phyloP scores from a whole-genome alignment of 2,888 invertebrate genomes.

The Theristus sp. region DNA sequence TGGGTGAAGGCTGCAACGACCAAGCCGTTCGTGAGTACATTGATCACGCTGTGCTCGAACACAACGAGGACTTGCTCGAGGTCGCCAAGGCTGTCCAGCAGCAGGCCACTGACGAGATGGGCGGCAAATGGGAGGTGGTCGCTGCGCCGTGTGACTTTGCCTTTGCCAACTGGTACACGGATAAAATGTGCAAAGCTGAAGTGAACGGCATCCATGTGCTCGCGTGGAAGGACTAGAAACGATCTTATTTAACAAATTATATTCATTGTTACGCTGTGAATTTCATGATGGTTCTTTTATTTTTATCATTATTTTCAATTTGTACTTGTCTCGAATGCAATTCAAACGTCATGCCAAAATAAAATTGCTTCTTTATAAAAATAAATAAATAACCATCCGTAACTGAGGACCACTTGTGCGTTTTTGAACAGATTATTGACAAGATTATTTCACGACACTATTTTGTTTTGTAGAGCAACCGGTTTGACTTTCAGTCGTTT shows the following conservation, averaged over 20 bases:
- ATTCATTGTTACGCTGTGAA: too few relatives aligned
- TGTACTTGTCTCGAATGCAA: too few relatives aligned
- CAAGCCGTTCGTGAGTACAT: background rate
- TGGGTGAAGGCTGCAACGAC: background rate
- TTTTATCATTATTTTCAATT: too few relatives aligned
- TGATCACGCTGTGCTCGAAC: background rate
- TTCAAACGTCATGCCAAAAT: too few relatives aligned
- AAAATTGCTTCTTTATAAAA: too few relatives aligned
- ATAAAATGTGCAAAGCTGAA: background rate
- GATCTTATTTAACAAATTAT: background rate
- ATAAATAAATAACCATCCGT: too few relatives aligned
- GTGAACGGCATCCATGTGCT: background rate
- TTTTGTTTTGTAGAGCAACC: too few relatives aligned
- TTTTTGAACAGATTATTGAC: too few relatives aligned
- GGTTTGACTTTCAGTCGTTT: too few relatives aligned
- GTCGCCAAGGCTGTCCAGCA: background rate
- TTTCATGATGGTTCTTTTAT: too few relatives aligned
- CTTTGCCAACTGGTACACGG: slow-evolving; percentile 1
- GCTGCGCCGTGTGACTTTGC: background rate
- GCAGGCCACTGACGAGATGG: background rate
- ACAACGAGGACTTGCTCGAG: background rate
- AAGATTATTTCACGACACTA: too few relatives aligned
- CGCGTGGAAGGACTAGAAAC: slow-evolving; percentile 5
- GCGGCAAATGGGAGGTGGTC: background rate
- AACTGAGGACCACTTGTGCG: too few relatives aligned